Evolutionary conservation across 2,797 vertebrate genomes (phyloP).

Genomic region (Antrozous pallidus): DNA sequence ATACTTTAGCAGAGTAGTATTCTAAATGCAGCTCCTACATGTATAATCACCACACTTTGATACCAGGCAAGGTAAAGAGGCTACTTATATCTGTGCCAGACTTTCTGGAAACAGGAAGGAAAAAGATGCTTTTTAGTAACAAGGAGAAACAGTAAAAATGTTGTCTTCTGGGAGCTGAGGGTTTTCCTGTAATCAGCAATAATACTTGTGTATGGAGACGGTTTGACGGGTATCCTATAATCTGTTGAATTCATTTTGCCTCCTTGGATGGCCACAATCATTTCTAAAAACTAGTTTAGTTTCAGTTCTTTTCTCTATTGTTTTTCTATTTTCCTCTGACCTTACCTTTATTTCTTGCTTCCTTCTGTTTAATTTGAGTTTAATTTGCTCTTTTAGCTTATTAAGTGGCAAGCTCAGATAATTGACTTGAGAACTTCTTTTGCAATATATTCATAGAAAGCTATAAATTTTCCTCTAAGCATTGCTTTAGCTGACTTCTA

Average conservation of each 20-base stretch:
- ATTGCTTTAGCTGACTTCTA: neutral
- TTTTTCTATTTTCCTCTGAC: neutral
- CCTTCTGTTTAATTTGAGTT: neutral
- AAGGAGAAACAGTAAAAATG: neutral
- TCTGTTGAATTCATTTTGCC: neutral
- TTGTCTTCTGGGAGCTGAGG: neutral
- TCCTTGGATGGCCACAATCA: neutral
- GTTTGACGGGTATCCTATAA: neutral
- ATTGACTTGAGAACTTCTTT: constrained; percentile 1
- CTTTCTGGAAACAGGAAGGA: constrained; percentile 28
- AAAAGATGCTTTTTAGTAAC: constrained; percentile 22
- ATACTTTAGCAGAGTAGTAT: neutral
- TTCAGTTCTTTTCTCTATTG: neutral
- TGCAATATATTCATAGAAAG: neutral
- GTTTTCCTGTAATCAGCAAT: neutral
- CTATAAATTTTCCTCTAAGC: constrained; percentile 30
- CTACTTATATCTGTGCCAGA: neutral
- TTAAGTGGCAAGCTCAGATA: neutral
- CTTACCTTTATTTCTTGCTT: neutral
- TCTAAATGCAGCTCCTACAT: neutral
- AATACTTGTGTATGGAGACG: neutral
- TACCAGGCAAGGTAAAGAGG: neutral
- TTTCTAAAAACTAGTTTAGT: neutral
- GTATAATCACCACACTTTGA: neutral
- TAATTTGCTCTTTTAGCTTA: neutral